phyloP scores from a whole-genome alignment of 2,888 invertebrate species.

The Brenthis daphne region DNA sequence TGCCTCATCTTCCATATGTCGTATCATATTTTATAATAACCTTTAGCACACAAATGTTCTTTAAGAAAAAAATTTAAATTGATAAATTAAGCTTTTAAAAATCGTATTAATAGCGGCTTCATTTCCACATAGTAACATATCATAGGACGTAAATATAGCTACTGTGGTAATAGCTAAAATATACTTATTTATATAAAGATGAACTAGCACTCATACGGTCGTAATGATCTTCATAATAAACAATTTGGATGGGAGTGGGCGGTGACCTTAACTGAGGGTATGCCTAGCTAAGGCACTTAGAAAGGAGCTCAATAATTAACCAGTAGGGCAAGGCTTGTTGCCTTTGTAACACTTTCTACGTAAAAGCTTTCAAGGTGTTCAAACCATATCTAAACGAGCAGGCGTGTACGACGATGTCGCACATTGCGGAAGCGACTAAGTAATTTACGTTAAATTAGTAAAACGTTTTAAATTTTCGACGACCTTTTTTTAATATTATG shows the following conservation, averaged over 20 bases:
- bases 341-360: slow-evolving; percentile 38
- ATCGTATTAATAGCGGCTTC: too few relatives aligned
- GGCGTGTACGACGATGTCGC: slow-evolving; percentile 23
- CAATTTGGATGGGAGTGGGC: slow-evolving; percentile 17
- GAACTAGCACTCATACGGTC: background rate
- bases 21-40: too few relatives aligned
- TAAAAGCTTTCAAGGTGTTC: slow-evolving; percentile 40
- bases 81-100: too few relatives aligned
- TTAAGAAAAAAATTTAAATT: too few relatives aligned
- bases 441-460: slow-evolving; percentile 16
- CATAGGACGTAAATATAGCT: too few relatives aligned
- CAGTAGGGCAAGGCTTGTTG: slow-evolving; percentile 52
- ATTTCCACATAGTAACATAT: too few relatives aligned
- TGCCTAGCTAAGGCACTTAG: slow-evolving; percentile 39
- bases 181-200: too few relatives aligned
- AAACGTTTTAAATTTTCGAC: slow-evolving; percentile 5
- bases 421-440: slow-evolving; percentile 16
- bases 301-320: slow-evolving; percentile 60
- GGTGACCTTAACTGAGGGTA: slow-evolving; percentile 24
- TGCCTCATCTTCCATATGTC: too few relatives aligned
- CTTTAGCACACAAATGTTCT: too few relatives aligned
- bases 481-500: background rate
- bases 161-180: too few relatives aligned
- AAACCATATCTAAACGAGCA: slow-evolving; percentile 34
- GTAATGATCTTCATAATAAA: background rate